phyloP scores from a whole-genome alignment of 2,797 vertebrate genomes.

The Amblyraja radiata region DNA sequence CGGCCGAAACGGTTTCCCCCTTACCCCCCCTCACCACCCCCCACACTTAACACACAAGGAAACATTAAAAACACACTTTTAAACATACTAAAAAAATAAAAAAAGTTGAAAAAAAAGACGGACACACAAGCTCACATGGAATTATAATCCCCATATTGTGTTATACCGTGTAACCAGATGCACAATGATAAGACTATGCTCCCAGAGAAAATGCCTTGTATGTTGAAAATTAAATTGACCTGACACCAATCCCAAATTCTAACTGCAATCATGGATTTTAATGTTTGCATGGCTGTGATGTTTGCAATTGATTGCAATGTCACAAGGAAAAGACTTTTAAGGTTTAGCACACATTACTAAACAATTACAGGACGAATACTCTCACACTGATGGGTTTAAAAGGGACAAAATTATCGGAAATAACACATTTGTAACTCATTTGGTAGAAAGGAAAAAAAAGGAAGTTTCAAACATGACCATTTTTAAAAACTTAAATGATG shows the following conservation, averaged over 20 bases:
- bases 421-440: background rate
- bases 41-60: too few relatives aligned
- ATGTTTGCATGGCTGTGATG: too few relatives aligned
- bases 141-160: background rate
- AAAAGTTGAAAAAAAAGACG: too few relatives aligned
- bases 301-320: background rate
- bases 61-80: too few relatives aligned
- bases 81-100: too few relatives aligned
- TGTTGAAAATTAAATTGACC: background rate
- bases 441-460: background rate
- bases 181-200: background rate
- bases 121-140: background rate
- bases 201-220: background rate
- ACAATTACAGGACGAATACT: background rate
- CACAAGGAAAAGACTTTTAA: background rate
- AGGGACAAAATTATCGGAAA: background rate
- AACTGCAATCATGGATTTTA: background rate
- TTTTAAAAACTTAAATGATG: background rate
- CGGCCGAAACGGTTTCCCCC: too few relatives aligned
- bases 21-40: too few relatives aligned
- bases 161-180: background rate
- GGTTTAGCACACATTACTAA: background rate
- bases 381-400: background rate
- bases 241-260: background rate
- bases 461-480: background rate